Conservation (phyloP, 2,888 invertebrate genomes). For the Enchytraeus crypticus region DNA sequence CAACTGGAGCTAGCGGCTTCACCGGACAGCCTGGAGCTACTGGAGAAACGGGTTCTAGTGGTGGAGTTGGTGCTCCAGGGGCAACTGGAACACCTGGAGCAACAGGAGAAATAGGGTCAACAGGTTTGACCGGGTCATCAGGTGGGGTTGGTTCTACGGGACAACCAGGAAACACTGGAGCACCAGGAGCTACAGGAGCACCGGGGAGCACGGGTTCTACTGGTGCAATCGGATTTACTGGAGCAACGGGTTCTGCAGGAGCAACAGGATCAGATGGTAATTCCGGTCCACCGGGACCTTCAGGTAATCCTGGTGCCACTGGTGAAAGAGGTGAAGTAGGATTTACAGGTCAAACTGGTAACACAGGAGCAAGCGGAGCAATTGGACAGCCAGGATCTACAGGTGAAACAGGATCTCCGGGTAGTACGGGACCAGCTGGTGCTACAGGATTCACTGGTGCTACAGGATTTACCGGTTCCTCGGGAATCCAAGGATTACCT, state of each 20-base stretch:
- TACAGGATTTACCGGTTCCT: conserved; percentile 10
- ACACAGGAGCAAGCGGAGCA: not conserved
- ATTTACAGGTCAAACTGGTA: not conserved
- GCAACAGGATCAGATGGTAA: not conserved
- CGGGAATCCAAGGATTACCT: conserved; percentile 7
- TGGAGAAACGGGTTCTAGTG: not conserved
- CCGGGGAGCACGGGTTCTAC: not conserved
- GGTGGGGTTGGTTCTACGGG: not conserved
- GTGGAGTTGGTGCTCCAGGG: not conserved
- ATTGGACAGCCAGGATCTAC: not conserved
- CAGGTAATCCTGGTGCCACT: not conserved
- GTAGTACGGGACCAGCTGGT: conserved; percentile 7
- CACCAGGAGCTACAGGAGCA: not conserved
- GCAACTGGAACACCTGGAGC: not conserved
- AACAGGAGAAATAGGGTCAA: not conserved
- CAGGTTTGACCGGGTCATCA: not conserved
- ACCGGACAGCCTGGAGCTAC: not conserved
- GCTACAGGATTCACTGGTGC: conserved; percentile 23
- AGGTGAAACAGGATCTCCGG: not conserved
- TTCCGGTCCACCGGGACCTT: not conserved
- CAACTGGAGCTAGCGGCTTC: not conserved
- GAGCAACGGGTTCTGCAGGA: not conserved
- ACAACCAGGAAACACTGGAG: not conserved
- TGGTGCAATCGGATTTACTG: not conserved
- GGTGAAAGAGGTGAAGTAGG: not conserved